Conservation (phyloP, 2,797 vertebrate genomes). For the Dipus sagitta region DNA sequence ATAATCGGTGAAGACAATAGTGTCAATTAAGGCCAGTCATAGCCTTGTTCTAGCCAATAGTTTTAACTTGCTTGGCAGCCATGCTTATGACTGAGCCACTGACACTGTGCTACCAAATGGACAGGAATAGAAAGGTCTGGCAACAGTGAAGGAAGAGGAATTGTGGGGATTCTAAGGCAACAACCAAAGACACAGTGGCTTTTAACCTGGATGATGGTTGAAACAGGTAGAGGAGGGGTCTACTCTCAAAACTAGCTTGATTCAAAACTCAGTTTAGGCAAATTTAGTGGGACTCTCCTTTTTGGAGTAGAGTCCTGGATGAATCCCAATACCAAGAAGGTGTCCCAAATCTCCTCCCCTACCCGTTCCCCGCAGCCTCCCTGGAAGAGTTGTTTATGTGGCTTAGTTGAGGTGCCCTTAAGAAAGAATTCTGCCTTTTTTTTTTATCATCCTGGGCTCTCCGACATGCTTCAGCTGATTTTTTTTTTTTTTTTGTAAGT, state of each 20-base stretch:
- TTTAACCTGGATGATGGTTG: background rate
- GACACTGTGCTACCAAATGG: background rate
- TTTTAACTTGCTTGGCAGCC: conserved; percentile 17
- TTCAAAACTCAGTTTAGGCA: background rate
- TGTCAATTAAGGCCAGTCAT: background rate
- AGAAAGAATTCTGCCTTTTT: background rate
- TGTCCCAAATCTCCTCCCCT: background rate
- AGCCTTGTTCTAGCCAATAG: background rate
- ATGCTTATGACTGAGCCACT: background rate
- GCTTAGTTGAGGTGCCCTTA: background rate
- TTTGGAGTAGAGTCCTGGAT: background rate
- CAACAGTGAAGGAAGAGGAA: background rate
- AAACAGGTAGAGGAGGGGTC: background rate
- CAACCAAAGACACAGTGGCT: background rate
- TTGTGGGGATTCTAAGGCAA: too few relatives aligned
- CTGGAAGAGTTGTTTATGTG: background rate
- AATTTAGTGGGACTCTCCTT: fast-evolving
- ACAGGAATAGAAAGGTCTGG: background rate
- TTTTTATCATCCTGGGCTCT: background rate
- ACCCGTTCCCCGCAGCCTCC: too few relatives aligned
- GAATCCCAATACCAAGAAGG: background rate
- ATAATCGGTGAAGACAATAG: background rate
- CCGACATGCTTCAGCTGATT: background rate
- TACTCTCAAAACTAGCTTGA: background rate
- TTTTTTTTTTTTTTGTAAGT: background rate